Evolutionary conservation across 1,140 invertebrate genomes (phyloP).

Genomic region (Varroa destructor): DNA sequence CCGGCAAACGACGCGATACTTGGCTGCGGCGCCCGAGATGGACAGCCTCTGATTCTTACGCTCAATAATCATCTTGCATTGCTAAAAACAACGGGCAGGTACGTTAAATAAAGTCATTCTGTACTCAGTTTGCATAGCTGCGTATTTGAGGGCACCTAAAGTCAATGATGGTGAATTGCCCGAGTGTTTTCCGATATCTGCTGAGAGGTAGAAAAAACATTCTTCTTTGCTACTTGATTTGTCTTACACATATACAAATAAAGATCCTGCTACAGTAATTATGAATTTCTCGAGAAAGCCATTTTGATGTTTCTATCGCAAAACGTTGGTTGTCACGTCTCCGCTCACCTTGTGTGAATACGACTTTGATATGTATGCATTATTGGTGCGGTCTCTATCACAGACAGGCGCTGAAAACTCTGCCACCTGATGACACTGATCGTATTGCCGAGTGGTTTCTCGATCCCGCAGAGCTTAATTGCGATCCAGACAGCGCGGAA

Average conservation of each 20-base stretch:
- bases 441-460: slow-evolving; percentile 13
- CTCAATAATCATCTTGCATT: slow-evolving; percentile 6
- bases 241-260: too few species aligned
- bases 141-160: too few species aligned
- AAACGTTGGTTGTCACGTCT: too few species aligned
- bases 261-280: too few species aligned
- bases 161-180: too few species aligned
- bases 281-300: too few species aligned
- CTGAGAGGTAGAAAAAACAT: not conserved
- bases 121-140: too few species aligned
- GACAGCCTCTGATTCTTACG: slow-evolving; percentile 2
- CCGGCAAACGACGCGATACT: slow-evolving; percentile 11
- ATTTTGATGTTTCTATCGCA: too few species aligned
- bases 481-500: not conserved
- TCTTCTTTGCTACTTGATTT: not conserved
- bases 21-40: slow-evolving; percentile 11
- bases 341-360: too few species aligned
- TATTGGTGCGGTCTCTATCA: too few species aligned
- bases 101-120: not conserved
- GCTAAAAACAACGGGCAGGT: slow-evolving; percentile 21
- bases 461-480: not conserved
- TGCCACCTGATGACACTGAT: slow-evolving; percentile 1
- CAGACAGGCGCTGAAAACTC: not conserved
- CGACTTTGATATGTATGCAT: too few species aligned
- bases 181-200: not conserved